phyloP scores from a whole-genome alignment of 1,140 invertebrate genomes.

The Arion vulgaris region DNA sequence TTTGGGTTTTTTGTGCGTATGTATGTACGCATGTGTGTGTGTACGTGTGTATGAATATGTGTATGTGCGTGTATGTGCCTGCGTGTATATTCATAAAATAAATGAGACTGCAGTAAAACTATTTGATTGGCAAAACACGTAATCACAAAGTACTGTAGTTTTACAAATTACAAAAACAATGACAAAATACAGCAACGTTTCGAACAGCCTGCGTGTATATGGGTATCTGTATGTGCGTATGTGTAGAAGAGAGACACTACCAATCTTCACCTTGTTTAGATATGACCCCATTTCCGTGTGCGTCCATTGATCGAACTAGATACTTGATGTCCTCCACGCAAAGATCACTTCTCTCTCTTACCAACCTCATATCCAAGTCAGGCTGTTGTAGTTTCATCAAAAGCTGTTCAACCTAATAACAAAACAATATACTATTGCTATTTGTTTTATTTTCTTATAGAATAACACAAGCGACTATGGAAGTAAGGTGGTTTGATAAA shows the following conservation, averaged over 20 bases:
- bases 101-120: no score
- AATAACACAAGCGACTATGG: no score
- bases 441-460: no score
- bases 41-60: no score
- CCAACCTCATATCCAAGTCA: constrained; percentile 3
- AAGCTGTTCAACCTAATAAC: constrained; percentile 7
- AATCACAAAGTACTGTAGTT: no score
- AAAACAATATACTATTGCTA: neutral
- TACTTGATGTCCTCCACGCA: neutral
- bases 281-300: constrained; percentile 6
- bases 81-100: neutral
- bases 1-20: no score
- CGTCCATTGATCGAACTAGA: constrained; percentile 8
- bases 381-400: constrained; percentile 21
- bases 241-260: neutral
- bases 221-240: neutral
- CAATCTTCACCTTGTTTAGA: constrained; percentile 23
- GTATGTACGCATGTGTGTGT: neutral
- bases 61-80: neutral
- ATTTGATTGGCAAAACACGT: no score
- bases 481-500: no score
- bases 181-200: no score
- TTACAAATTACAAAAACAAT: no score
- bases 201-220: neutral
- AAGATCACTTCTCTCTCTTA: constrained; percentile 32